A percentile compares a stretch with the other conserved stretches of the same genome.
Evolutionary conservation across 2,113 vertebrate species (phyloP).

Genomic region (Alligator mississippiensis): DNA sequence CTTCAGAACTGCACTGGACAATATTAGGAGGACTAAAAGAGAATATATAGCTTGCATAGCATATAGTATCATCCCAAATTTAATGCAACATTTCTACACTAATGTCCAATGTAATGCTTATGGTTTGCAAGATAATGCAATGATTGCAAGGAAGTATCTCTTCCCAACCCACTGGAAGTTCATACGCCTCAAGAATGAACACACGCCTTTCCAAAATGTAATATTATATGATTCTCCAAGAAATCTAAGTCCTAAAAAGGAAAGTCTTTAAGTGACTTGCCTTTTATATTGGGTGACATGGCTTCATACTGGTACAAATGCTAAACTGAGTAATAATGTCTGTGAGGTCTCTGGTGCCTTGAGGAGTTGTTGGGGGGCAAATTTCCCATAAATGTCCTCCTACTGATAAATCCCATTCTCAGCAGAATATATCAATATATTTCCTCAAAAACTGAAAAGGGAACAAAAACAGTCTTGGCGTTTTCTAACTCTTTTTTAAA

Average conservation of each 20-base stretch:
- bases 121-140: background rate
- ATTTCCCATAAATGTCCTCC: background rate
- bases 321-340: background rate
- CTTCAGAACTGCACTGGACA: background rate
- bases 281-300: background rate
- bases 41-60: background rate
- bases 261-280: background rate
- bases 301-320: background rate
- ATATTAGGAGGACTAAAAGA: background rate
- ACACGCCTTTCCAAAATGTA: background rate
- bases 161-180: background rate
- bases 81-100: background rate
- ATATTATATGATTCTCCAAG: background rate
- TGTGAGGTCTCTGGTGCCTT: background rate
- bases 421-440: background rate
- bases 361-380: background rate
- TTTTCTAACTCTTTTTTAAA: constrained; percentile 62
- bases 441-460: constrained; percentile 39
- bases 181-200: background rate
- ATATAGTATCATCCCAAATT: background rate
- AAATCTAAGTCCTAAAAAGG: background rate
- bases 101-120: background rate
- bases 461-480: constrained; percentile 49
- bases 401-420: background rate
- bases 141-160: background rate